A percentile compares a stretch with the other conserved stretches of the same genome.
Conservation (phyloP, 2,888 invertebrate species). For the Eupithecia pulchellata region DNA sequence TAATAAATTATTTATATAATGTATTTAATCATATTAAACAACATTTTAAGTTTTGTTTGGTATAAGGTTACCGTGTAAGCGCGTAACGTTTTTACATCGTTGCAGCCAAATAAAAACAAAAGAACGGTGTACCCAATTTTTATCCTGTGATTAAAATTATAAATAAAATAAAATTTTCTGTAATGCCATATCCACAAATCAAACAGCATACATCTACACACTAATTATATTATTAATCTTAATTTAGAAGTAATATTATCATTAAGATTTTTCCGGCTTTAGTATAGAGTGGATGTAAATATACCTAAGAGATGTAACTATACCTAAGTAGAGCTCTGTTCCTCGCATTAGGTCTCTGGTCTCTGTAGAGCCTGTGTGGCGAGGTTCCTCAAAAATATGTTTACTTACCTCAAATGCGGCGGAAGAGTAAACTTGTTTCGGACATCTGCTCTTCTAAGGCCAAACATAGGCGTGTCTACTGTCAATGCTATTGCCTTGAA, state of each 20-base stretch:
- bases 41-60: neutral
- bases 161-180: too few relatives aligned
- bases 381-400: neutral
- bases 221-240: too few relatives aligned
- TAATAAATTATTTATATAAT: neutral
- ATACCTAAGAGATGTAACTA: too few relatives aligned
- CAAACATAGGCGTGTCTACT: conserved; percentile 95
- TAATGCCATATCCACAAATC: too few relatives aligned
- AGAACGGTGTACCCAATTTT: neutral
- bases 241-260: too few relatives aligned
- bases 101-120: neutral
- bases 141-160: neutral
- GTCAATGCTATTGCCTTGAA: conserved; percentile 95
- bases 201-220: too few relatives aligned
- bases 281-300: too few relatives aligned
- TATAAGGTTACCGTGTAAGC: neutral
- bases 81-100: neutral
- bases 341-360: too few relatives aligned
- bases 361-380: too few relatives aligned
- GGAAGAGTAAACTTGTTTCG: conserved; percentile 94
- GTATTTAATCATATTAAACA: neutral
- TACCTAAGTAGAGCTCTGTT: too few relatives aligned
- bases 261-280: too few relatives aligned
- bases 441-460: conserved; percentile 92
- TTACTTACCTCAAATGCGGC: conserved; percentile 88